Conservation (phyloP, 2,113 vertebrate species). For the Planiliza haematocheilus region DNA sequence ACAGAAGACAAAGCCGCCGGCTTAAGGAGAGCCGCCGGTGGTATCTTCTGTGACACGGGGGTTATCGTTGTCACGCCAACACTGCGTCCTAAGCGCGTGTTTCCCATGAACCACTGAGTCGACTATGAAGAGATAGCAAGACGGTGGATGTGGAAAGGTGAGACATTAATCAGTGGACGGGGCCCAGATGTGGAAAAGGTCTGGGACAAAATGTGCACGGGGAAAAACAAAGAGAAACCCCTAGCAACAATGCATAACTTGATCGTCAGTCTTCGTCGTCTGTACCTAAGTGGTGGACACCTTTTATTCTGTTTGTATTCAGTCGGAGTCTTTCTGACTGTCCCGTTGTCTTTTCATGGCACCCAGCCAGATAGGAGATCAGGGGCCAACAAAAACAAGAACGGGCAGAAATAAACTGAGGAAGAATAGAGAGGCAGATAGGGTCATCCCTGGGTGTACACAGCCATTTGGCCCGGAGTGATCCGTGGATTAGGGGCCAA, state of each 20-base stretch:
- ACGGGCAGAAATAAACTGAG: conserved; percentile 32
- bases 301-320: neutral
- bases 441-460: conserved; percentile 44
- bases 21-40: conserved; percentile 47
- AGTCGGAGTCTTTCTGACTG: conserved; percentile 21
- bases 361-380: conserved; percentile 12
- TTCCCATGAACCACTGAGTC: conserved; percentile 84
- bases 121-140: conserved; percentile 81
- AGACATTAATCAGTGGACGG: conserved; percentile 61
- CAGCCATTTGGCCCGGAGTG: conserved; percentile 49
- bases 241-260: neutral
- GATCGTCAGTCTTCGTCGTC: neutral
- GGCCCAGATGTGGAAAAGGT: conserved; percentile 57
- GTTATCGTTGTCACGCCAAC: conserved; percentile 84
- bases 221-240: neutral
- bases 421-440: conserved; percentile 1
- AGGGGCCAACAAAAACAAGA: conserved; percentile 15
- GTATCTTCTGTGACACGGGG: conserved; percentile 84
- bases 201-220: conserved; percentile 28
- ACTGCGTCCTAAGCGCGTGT: conserved; percentile 21
- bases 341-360: conserved; percentile 30
- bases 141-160: conserved; percentile 47
- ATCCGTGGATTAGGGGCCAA: conserved; percentile 61
- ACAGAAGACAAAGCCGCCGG: conserved; percentile 85
- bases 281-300: neutral